These are phyloP conservation scores for Kryptolebias ocellatus DNA, from an alignment of 2,797 vertebrate genomes.

Conservation along the genomic window DNA sequence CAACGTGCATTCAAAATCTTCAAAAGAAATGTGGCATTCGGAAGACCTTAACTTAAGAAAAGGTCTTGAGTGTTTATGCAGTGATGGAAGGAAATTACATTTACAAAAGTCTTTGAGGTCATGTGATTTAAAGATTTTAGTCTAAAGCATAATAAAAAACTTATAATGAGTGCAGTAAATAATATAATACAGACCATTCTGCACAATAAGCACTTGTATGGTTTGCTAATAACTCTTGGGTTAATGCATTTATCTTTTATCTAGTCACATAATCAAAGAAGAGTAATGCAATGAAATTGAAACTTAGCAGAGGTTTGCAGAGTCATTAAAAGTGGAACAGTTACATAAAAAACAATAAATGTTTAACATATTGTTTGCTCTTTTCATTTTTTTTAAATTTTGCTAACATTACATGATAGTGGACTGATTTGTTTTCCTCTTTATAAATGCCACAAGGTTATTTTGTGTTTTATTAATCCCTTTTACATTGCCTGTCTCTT, in stretches of 20 bases:
- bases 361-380: no score
- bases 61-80: neutral
- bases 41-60: neutral
- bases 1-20: neutral
- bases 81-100: neutral
- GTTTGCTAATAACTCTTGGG: neutral
- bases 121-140: no score
- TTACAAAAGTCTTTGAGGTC: neutral
- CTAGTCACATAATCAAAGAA: neutral
- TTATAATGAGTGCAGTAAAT: neutral
- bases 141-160: no score
- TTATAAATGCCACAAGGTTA: no score
- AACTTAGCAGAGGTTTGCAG: neutral
- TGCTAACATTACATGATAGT: no score
- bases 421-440: no score
- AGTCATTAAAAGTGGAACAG: neutral
- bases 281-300: neutral
- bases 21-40: neutral
- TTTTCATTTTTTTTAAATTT: no score
- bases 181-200: neutral
- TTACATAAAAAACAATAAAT: no score
- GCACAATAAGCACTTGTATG: neutral
- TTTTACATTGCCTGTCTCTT: no score
- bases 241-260: neutral
- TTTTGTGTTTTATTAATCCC: no score